A percentile compares a stretch with the other conserved stretches of the same genome.
Conservation (phyloP, 1,140 invertebrate genomes). For the Trialeurodes vaporariorum region DNA sequence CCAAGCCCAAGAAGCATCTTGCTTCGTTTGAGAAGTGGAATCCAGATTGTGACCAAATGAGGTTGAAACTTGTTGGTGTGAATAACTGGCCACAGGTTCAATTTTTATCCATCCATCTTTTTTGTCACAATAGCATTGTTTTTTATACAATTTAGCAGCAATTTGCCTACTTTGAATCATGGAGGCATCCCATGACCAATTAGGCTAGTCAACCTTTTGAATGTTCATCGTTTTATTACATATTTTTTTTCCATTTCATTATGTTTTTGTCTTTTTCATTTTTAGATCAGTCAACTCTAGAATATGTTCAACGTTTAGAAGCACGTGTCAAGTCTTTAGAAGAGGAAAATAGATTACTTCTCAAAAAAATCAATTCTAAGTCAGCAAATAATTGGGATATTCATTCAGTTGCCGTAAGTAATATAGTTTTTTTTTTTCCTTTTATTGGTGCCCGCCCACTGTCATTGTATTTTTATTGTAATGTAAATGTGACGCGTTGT, state of each 20-base stretch:
- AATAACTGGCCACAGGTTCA: too few relatives aligned
- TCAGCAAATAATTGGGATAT: background rate
- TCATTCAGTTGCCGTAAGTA: background rate
- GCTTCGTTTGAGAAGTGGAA: too few relatives aligned
- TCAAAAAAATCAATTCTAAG: slow-evolving; percentile 31
- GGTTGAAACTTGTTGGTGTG: too few relatives aligned
- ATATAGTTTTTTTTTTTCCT: too few relatives aligned
- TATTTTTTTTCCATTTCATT: slow-evolving; percentile 3
- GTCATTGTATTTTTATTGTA: too few relatives aligned
- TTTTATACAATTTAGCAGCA: slow-evolving; percentile 3
- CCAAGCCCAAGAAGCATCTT: too few relatives aligned
- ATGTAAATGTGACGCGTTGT: too few relatives aligned
- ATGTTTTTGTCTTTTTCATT: slow-evolving; percentile 7
- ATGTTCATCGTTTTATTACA: background rate
- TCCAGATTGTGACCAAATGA: too few relatives aligned
- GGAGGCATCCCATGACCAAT: too few relatives aligned
- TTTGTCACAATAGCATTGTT: too few relatives aligned
- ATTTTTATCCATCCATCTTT: too few relatives aligned
- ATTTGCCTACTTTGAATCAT: slow-evolving; percentile 9
- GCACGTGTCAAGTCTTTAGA: slow-evolving; percentile 71
- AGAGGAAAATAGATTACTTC: slow-evolving; percentile 54
- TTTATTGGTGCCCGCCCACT: too few relatives aligned
- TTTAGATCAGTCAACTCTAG: slow-evolving; percentile 59
- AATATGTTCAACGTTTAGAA: slow-evolving; percentile 79
- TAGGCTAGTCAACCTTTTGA: background rate